phyloP scores from a whole-genome alignment of 2,888 invertebrate genomes.

The Meganola albula region DNA sequence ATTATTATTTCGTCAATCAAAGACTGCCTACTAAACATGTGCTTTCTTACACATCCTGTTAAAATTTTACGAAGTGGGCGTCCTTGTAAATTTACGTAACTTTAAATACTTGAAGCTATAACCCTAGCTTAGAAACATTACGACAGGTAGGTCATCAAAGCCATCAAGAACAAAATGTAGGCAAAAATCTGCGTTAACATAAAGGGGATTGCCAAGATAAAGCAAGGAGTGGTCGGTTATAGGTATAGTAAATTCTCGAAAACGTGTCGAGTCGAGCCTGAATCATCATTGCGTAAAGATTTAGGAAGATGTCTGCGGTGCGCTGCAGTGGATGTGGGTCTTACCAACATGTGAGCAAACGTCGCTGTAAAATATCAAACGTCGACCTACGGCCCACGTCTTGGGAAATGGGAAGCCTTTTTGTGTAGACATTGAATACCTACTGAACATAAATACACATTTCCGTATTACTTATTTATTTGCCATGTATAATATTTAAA shows the following conservation, averaged over 20 bases:
- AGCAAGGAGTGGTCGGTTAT: conserved; percentile 27
- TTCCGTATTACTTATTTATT: no score
- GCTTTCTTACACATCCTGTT: conserved; percentile 8
- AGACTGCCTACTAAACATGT: conserved; percentile 9
- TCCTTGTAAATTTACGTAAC: conserved; percentile 16
- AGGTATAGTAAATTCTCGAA: conserved; percentile 31
- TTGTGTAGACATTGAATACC: conserved; percentile 33
- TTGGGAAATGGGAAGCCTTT: conserved; percentile 47
- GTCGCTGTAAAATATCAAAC: conserved; percentile 65
- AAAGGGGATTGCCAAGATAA: conserved; percentile 26
- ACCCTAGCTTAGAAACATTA: conserved; percentile 13
- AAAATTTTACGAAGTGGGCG: conserved; percentile 14
- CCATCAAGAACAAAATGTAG: conserved; percentile 24
- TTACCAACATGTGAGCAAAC: conserved; percentile 57
- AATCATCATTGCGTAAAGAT: conserved; percentile 51
- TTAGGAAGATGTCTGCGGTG: conserved; percentile 39
- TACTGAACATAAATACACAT: no score
- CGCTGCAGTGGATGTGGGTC: conserved; percentile 35
- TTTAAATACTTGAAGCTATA: conserved; percentile 1
- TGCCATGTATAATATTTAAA: no score
- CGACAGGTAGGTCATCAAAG: conserved; percentile 22
- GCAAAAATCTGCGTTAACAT: conserved; percentile 25
- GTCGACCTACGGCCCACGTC: conserved; percentile 55
- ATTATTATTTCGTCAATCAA: conserved; percentile 13
- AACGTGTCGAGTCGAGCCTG: conserved; percentile 34